Conservation (phyloP, 2,888 invertebrate genomes). For the Agrotis exclamationis region DNA sequence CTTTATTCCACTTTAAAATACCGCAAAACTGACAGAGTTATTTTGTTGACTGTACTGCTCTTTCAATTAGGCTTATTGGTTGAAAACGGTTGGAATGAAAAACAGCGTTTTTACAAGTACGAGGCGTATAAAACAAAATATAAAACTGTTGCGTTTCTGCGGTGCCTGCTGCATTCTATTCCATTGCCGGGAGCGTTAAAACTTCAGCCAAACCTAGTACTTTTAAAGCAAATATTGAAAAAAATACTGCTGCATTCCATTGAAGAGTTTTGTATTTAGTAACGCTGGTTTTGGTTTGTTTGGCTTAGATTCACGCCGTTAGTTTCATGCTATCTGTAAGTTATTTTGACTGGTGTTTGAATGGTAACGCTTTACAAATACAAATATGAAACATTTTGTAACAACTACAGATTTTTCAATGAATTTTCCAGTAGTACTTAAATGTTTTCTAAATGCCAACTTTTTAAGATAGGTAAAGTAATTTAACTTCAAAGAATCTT, state of each 20-base stretch:
- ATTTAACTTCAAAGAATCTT: conserved; percentile 16
- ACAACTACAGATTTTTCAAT: neutral
- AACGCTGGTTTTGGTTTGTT: too few species aligned
- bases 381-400: neutral
- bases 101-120: neutral
- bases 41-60: neutral
- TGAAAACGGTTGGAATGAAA: neutral
- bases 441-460: conserved; percentile 6
- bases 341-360: neutral
- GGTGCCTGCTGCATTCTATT: conserved; percentile 8
- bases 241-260: neutral
- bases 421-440: conserved; percentile 7
- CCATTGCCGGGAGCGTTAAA: neutral
- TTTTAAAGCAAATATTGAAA: neutral
- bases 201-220: too few species aligned
- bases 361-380: neutral
- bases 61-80: conserved; percentile 11
- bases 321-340: neutral
- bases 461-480: neutral
- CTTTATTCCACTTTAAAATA: neutral
- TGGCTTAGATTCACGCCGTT: neutral
- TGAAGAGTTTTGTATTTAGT: neutral
- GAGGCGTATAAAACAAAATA: neutral
- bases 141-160: neutral
- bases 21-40: neutral